These are phyloP conservation scores for Acrossocheilus wenchowensis DNA, from an alignment of 2,797 vertebrate species.

Conservation along the genomic window DNA sequence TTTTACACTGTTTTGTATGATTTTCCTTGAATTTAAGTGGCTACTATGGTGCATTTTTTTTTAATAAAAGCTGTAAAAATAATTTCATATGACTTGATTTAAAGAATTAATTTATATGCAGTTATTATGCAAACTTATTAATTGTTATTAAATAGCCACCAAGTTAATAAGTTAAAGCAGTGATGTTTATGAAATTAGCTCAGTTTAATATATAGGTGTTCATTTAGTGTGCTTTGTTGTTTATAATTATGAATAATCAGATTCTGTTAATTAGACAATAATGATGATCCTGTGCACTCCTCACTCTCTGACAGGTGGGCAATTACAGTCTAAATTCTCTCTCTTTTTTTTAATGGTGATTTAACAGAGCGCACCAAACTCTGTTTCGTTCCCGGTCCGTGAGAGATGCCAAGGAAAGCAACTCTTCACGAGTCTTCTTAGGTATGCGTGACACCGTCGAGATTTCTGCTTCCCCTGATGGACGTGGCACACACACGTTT, in stretches of 20 bases:
- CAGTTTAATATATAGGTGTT: neutral
- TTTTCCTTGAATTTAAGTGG: neutral
- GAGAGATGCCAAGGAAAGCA: constrained; percentile 54
- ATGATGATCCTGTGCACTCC: neutral
- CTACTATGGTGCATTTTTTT: neutral
- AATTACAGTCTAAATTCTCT: constrained; percentile 8
- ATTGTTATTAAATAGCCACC: neutral
- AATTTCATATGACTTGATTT: neutral
- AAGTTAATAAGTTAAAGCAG: neutral
- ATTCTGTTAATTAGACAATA: neutral
- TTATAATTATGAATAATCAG: neutral
- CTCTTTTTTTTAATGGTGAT: constrained; percentile 1
- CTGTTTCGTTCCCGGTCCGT: constrained; percentile 18
- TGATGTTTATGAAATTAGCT: neutral
- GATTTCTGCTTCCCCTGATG: constrained; percentile 43
- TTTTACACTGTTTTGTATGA: neutral
- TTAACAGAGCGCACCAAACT: constrained; percentile 31
- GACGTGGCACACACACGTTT: constrained; percentile 31
- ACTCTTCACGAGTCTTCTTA: constrained; percentile 17
- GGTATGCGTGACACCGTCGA: constrained; percentile 40
- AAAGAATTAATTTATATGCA: neutral
- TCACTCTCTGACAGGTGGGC: constrained; percentile 28
- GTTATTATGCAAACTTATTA: neutral
- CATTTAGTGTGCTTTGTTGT: neutral
- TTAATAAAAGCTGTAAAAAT: neutral